Conservation (phyloP, 2,797 vertebrate genomes). For the Sciaenops ocellatus region DNA sequence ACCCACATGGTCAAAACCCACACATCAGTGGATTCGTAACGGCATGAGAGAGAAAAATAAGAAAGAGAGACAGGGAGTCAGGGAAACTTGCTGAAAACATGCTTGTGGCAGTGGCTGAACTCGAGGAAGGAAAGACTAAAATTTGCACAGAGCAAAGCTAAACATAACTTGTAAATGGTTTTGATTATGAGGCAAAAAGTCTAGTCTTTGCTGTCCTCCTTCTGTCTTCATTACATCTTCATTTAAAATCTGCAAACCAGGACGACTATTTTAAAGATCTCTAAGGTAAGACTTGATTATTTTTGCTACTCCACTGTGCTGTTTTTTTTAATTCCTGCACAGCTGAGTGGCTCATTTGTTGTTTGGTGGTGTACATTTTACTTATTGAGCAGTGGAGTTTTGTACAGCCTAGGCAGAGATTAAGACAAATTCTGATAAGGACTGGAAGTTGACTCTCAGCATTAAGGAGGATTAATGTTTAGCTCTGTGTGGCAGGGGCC, state of each 20-base stretch:
- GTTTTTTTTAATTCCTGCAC: constrained; percentile 7
- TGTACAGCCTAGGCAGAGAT: constrained; percentile 97
- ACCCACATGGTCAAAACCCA: constrained; percentile 76
- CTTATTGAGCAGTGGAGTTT: constrained; percentile 90
- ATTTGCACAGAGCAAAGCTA: constrained; percentile 35
- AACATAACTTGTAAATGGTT: constrained; percentile 45
- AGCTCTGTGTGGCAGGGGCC: constrained; percentile 95
- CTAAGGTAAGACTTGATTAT: constrained; percentile 73
- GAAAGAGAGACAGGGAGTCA: constrained; percentile 49
- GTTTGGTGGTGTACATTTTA: constrained; percentile 88
- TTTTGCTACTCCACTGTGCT: constrained; percentile 8
- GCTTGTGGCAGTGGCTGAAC: constrained; percentile 56
- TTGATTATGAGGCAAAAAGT: constrained; percentile 13
- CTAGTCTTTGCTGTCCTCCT: constrained; percentile 16
- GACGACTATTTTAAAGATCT: constrained; percentile 52
- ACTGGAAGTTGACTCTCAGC: constrained; percentile 99
- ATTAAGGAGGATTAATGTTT: constrained; percentile 99
- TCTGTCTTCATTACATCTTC: constrained; percentile 36
- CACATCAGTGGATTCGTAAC: constrained; percentile 64
- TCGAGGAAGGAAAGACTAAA: constrained; percentile 43
- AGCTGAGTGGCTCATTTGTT: constrained; percentile 68
- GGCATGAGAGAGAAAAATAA: constrained; percentile 66
- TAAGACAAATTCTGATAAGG: constrained; percentile 99
- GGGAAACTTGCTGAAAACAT: constrained; percentile 59
- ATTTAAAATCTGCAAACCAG: constrained; percentile 41